These are phyloP conservation scores for Xerus rutilus DNA, from an alignment of 2,797 vertebrate genomes.

Conservation along the genomic window DNA sequence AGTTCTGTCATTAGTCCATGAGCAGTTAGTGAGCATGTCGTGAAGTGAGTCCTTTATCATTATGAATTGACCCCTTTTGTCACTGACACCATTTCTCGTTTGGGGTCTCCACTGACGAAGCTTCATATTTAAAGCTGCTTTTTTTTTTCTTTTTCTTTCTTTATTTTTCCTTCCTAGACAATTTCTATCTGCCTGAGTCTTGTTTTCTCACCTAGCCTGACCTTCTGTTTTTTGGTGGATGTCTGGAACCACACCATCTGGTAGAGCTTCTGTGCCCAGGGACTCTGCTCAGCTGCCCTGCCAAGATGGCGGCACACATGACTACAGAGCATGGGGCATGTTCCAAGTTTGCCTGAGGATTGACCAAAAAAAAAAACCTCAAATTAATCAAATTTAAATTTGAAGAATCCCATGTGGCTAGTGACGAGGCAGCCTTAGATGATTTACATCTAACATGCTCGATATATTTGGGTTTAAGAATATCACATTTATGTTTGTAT, in stretches of 20 bases:
- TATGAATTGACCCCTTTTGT: not conserved
- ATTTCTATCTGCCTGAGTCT: too few relatives aligned
- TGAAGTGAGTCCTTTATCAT: not conserved
- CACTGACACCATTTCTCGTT: not conserved
- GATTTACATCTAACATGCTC: not conserved
- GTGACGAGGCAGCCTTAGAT: not conserved
- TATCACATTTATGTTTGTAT: not conserved
- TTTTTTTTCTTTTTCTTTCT: not conserved
- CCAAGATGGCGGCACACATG: accelerated
- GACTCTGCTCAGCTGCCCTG: too few relatives aligned
- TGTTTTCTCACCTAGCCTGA: not conserved
- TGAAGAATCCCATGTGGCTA: not conserved
- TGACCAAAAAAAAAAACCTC: not conserved
- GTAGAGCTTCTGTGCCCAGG: too few relatives aligned
- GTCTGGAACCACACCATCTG: too few relatives aligned
- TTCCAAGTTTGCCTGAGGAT: not conserved
- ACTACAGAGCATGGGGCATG: too few relatives aligned
- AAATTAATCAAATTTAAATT: not conserved
- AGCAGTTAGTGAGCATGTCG: too few relatives aligned
- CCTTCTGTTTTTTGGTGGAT: not conserved
- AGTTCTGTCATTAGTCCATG: not conserved
- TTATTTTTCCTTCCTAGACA: not conserved
- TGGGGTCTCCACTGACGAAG: not conserved
- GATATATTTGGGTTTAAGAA: not conserved
- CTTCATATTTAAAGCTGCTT: not conserved